Percentiles rank a stretch among this genome's conserved stretches.
phyloP scores from a whole-genome alignment of 2,888 invertebrate genomes.

The Athetis lepigone region DNA sequence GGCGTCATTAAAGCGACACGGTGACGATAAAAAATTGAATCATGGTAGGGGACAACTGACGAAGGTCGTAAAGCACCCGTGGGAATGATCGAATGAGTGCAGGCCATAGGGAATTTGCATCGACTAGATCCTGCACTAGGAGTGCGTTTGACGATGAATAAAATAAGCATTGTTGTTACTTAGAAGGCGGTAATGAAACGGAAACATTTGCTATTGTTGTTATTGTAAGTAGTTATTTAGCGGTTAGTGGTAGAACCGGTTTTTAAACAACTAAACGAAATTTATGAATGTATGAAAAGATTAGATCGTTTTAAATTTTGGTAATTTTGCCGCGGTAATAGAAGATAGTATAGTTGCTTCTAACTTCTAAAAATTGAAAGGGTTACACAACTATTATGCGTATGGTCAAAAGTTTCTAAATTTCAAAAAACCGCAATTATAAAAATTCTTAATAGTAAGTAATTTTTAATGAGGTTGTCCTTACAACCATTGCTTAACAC shows the following conservation, averaged over 20 bases:
- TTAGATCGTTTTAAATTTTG: slow-evolving; percentile 48
- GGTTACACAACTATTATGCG: slow-evolving; percentile 22
- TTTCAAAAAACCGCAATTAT: slow-evolving; percentile 11
- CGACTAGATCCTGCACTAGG: slow-evolving; percentile 59
- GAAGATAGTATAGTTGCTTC: slow-evolving; percentile 26
- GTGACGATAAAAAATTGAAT: slow-evolving; percentile 74
- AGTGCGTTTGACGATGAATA: slow-evolving; percentile 59
- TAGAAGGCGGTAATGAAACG: slow-evolving; percentile 77
- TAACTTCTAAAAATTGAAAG: slow-evolving; percentile 27
- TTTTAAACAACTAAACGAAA: slow-evolving; percentile 62
- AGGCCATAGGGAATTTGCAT: slow-evolving; percentile 72
- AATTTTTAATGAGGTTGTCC: slow-evolving; percentile 24
- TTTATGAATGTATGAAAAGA: slow-evolving; percentile 40
- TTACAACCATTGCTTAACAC: neutral
- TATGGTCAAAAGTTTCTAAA: slow-evolving; percentile 16
- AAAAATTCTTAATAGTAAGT: slow-evolving; percentile 14
- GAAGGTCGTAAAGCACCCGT: slow-evolving; percentile 67
- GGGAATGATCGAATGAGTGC: slow-evolving; percentile 72
- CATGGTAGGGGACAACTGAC: slow-evolving; percentile 69
- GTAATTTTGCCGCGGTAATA: slow-evolving; percentile 38
- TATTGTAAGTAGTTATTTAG: slow-evolving; percentile 70
- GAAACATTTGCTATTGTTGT: slow-evolving; percentile 76
- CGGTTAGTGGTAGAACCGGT: slow-evolving; percentile 65
- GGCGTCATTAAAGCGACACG: slow-evolving; percentile 85
- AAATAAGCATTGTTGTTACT: slow-evolving; percentile 64